These are phyloP conservation scores for Hemicentrotus pulcherrimus DNA, from an alignment of 35 echinoderm and acorn worm genomes.

Conservation along the genomic window DNA sequence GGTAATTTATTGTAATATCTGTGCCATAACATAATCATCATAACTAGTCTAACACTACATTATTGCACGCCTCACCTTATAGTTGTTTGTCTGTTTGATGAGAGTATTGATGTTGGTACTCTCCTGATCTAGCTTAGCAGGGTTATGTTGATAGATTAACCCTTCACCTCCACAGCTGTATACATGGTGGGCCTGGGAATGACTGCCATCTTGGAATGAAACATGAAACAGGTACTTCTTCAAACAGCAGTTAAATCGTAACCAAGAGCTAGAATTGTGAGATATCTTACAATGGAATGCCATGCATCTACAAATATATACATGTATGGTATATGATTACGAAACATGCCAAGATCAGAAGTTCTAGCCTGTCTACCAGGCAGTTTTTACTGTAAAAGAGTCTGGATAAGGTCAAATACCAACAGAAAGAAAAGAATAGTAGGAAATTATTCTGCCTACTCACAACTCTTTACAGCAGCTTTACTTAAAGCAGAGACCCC, in stretches of 20 bases:
- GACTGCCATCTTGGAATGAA: constrained; percentile 31
- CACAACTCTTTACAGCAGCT: too few relatives aligned
- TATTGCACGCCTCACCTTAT: constrained; percentile 52
- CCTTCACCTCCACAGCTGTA: constrained; percentile 99
- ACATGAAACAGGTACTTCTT: neutral
- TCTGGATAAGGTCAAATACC: too few relatives aligned
- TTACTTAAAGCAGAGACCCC: too few relatives aligned
- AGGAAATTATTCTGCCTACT: too few relatives aligned
- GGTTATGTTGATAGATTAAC: constrained; percentile 91
- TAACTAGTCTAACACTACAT: too few relatives aligned
- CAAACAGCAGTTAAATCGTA: neutral
- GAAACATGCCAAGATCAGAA: too few relatives aligned
- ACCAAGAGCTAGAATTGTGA: neutral
- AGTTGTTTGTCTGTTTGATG: constrained; percentile 70
- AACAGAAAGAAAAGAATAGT: too few relatives aligned
- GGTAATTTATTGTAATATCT: too few relatives aligned
- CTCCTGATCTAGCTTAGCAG: constrained; percentile 65
- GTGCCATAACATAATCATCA: too few relatives aligned
- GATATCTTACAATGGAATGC: neutral
- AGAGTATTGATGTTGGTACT: constrained; percentile 64
- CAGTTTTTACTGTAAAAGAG: too few relatives aligned
- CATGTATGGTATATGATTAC: too few relatives aligned
- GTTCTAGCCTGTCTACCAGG: too few relatives aligned
- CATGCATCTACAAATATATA: neutral
- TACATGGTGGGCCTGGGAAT: constrained; percentile 15